Conservation (phyloP, 2,888 invertebrate species). For the Orthonevra nobilis region DNA sequence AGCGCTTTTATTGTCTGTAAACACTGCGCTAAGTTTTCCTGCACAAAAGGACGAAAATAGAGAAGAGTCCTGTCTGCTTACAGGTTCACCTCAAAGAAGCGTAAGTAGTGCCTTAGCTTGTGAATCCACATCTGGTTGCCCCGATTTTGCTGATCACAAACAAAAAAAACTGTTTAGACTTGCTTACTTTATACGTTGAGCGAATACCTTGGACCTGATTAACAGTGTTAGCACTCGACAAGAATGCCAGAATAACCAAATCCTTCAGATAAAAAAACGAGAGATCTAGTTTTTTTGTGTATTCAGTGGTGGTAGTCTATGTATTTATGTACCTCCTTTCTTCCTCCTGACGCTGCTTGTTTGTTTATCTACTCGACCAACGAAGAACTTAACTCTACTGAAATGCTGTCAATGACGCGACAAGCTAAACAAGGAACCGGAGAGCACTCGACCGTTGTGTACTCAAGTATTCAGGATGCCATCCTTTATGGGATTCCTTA, state of each 20-base stretch:
- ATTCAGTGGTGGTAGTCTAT: no score
- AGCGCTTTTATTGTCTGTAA: constrained; percentile 75
- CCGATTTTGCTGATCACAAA: constrained; percentile 33
- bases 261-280: no score
- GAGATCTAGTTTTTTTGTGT: no score
- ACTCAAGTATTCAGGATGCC: constrained; percentile 33
- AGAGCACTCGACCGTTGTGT: constrained; percentile 23
- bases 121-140: no score
- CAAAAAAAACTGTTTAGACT: neutral
- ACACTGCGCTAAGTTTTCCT: constrained; percentile 18
- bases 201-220: constrained; percentile 43
- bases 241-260: no score
- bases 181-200: constrained; percentile 29
- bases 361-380: neutral
- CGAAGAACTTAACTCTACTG: no score
- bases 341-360: neutral
- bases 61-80: no score
- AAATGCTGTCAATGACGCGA: constrained; percentile 60
- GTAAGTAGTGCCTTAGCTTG: no score
- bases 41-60: no score
- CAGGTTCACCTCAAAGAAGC: no score
- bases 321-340: no score
- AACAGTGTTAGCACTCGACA: constrained; percentile 52
- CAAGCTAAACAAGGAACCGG: constrained; percentile 36
- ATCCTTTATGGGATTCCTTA: constrained; percentile 26